Evolutionary conservation across 2,113 vertebrate genomes (phyloP).

Genomic region (Haplochromis vanheusdeni): DNA sequence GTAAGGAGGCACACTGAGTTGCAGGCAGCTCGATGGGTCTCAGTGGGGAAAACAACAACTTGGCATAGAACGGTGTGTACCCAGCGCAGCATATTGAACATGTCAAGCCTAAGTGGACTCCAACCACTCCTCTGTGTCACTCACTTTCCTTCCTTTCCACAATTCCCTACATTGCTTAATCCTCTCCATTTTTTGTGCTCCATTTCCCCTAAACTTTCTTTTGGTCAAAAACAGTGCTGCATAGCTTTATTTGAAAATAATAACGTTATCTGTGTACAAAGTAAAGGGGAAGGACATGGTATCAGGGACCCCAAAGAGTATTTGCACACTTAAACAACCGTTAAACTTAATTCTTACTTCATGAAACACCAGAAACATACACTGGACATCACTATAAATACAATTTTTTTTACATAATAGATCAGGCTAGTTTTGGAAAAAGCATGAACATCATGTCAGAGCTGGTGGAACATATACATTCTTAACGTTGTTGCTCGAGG

Average conservation of each 20-base stretch:
- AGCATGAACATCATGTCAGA: neutral
- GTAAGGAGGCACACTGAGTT: slow-evolving; percentile 22
- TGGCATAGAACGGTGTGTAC: slow-evolving; percentile 16
- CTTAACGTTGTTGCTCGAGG: neutral
- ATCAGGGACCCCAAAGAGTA: neutral
- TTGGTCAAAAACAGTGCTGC: neutral
- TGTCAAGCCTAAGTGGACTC: neutral
- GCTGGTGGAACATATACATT: neutral
- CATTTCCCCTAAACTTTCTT: neutral
- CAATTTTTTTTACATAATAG: neutral
- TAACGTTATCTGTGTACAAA: neutral
- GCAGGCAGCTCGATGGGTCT: slow-evolving; percentile 12
- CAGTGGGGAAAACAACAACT: slow-evolving; percentile 36
- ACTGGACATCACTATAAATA: neutral
- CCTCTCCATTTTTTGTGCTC: neutral
- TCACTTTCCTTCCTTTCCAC: neutral
- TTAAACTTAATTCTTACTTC: neutral
- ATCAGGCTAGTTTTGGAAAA: neutral
- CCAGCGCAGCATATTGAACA: slow-evolving; percentile 15
- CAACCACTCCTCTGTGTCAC: neutral
- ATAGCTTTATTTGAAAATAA: neutral
- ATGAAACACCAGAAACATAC: neutral
- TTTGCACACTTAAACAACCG: neutral
- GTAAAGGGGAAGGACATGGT: neutral
- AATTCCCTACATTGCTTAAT: neutral